Evolutionary conservation across 2,113 vertebrate species (phyloP).

Genomic region (Pipra filicauda): DNA sequence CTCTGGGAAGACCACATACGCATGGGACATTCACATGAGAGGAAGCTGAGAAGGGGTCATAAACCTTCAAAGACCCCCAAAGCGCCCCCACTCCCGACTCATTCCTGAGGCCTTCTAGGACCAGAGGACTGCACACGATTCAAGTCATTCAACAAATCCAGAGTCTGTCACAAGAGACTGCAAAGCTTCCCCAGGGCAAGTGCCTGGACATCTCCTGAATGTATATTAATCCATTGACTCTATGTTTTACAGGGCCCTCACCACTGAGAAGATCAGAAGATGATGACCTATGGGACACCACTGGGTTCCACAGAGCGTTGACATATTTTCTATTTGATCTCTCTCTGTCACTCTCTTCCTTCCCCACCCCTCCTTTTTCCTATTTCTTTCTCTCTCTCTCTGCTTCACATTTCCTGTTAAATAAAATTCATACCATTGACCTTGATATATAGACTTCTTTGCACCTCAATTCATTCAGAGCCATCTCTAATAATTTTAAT

Average conservation of each 20-base stretch:
- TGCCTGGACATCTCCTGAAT: neutral
- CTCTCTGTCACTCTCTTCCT: neutral
- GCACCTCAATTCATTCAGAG: neutral
- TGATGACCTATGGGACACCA: neutral
- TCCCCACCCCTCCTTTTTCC: neutral
- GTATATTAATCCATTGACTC: neutral
- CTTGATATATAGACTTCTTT: neutral
- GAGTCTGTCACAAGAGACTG: neutral
- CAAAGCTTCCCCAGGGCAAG: neutral
- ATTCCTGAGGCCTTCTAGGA: neutral
- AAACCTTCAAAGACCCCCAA: neutral
- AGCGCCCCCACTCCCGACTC: fast-evolving
- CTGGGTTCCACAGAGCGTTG: neutral
- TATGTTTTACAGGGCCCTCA: neutral
- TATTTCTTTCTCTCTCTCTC: neutral
- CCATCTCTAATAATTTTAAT: neutral
- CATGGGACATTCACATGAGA: neutral
- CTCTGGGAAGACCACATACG: neutral
- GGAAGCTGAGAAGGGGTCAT: neutral
- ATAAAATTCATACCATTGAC: neutral
- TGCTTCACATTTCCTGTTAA: neutral
- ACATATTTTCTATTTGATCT: neutral
- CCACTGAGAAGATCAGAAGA: neutral
- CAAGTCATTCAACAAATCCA: neutral
- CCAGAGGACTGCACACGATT: neutral